A percentile compares a stretch with the other conserved stretches of the same genome.
These are phyloP conservation scores for Neosilurus hyrtlii DNA, from an alignment of 2,797 vertebrate genomes.

Conservation along the genomic window DNA sequence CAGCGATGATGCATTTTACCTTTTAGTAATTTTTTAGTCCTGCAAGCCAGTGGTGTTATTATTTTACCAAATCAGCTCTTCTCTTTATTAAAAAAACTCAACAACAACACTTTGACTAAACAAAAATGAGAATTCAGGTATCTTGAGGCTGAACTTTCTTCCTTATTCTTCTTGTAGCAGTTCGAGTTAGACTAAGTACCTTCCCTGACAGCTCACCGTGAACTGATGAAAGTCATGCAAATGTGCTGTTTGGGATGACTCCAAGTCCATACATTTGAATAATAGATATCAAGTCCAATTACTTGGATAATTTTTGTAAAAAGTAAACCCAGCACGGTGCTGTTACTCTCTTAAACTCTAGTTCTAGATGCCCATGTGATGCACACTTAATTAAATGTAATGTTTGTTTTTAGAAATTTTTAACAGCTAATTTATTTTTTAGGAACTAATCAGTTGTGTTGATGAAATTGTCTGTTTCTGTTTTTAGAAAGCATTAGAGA, in stretches of 20 bases:
- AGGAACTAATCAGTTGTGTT: neutral
- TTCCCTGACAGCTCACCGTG: slow-evolving; percentile 67
- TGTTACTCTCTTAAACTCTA: slow-evolving; percentile 32
- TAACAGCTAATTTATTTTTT: neutral
- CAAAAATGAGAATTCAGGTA: slow-evolving; percentile 47
- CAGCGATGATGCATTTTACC: neutral
- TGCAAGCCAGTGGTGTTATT: neutral
- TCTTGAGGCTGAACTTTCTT: slow-evolving; percentile 64
- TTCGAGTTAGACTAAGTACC: slow-evolving; percentile 64
- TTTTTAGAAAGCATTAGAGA: neutral
- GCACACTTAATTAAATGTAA: neutral
- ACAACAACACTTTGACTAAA: slow-evolving; percentile 10
- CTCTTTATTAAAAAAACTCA: neutral
- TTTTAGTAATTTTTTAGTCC: neutral
- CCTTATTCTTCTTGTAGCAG: slow-evolving; percentile 54
- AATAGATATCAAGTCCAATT: slow-evolving; percentile 44
- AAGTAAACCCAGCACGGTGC: slow-evolving; percentile 28
- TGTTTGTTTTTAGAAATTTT: neutral
- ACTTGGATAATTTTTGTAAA: slow-evolving; percentile 2
- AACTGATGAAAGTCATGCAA: slow-evolving; percentile 77
- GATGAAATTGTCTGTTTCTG: neutral
- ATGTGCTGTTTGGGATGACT: slow-evolving; percentile 73
- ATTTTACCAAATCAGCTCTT: slow-evolving; percentile 39
- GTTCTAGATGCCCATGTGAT: neutral
- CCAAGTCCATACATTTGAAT: slow-evolving; percentile 37